These are phyloP conservation scores for Osmoderma eremita DNA, from an alignment of 2,888 invertebrate genomes.

Conservation along the genomic window DNA sequence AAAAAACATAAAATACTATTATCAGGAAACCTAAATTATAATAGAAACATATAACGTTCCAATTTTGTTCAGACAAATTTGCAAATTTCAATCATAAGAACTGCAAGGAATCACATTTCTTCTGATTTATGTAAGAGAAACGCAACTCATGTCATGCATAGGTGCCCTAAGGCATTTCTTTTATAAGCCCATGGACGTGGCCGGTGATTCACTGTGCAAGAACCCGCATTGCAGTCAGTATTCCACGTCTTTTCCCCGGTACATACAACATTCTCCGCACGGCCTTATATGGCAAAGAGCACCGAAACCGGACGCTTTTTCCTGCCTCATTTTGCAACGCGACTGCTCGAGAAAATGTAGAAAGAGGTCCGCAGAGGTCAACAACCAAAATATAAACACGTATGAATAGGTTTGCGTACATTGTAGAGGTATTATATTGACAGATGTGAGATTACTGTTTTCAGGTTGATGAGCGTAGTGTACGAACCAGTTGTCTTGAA, in stretches of 20 bases:
- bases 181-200: neutral
- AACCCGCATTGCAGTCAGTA: constrained; percentile 21
- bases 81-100: no score
- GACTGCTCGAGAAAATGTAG: constrained; percentile 15
- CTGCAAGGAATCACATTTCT: no score
- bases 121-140: constrained; percentile 14
- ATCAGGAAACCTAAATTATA: no score
- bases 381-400: constrained; percentile 36
- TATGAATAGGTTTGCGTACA: neutral
- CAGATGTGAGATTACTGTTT: no score
- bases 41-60: no score
- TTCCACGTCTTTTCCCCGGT: constrained; percentile 6
- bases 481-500: no score
- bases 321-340: constrained; percentile 19
- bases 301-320: constrained; percentile 31
- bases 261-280: constrained; percentile 27
- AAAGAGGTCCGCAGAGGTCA: constrained; percentile 23
- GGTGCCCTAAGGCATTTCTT: constrained; percentile 7
- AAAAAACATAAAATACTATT: no score
- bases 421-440: no score
- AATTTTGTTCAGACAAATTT: no score
- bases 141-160: neutral
- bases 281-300: constrained; percentile 20
- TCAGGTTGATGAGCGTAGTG: no score
- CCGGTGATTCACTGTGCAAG: constrained; percentile 25